These are phyloP conservation scores for Corythornis vintsioides DNA, from an alignment of 2,113 vertebrate species.

Conservation along the genomic window DNA sequence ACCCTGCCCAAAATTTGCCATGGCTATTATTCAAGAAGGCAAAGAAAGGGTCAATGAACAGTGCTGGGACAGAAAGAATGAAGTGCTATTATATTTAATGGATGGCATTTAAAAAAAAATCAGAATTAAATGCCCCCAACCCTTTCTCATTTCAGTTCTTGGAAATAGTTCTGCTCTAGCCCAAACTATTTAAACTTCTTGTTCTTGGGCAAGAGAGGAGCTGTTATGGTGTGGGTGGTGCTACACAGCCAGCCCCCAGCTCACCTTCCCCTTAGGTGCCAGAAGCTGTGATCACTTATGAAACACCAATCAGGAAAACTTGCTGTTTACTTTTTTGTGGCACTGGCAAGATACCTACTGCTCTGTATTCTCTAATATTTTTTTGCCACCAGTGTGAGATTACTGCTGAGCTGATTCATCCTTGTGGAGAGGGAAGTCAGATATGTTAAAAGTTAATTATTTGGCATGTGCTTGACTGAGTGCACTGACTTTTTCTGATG, in stretches of 20 bases:
- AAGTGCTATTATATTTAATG: slow-evolving; percentile 26
- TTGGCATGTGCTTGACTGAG: not conserved
- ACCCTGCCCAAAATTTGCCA: not conserved
- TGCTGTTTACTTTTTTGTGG: not conserved
- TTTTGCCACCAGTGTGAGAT: not conserved
- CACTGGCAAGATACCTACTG: not conserved
- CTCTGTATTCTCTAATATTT: not conserved
- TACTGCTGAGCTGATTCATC: not conserved
- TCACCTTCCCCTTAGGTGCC: not conserved
- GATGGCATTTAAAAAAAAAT: not conserved
- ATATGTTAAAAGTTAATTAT: not conserved
- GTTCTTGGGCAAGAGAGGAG: slow-evolving; percentile 26
- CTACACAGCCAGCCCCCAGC: not conserved
- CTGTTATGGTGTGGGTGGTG: not conserved
- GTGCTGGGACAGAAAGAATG: not conserved
- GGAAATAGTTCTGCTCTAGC: slow-evolving; percentile 37
- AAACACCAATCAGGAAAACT: not conserved
- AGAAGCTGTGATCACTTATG: not conserved
- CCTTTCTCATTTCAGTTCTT: slow-evolving; percentile 15
- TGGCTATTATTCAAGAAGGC: not conserved
- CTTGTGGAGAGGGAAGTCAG: not conserved
- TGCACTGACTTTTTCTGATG: not conserved
- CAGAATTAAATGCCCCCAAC: slow-evolving; percentile 13
- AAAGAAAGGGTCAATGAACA: not conserved
- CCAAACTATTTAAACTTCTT: slow-evolving; percentile 28